Base-by-base conservation (phyloP, 2,797 vertebrate genomes). In the Okamejei kenojei region DNA sequence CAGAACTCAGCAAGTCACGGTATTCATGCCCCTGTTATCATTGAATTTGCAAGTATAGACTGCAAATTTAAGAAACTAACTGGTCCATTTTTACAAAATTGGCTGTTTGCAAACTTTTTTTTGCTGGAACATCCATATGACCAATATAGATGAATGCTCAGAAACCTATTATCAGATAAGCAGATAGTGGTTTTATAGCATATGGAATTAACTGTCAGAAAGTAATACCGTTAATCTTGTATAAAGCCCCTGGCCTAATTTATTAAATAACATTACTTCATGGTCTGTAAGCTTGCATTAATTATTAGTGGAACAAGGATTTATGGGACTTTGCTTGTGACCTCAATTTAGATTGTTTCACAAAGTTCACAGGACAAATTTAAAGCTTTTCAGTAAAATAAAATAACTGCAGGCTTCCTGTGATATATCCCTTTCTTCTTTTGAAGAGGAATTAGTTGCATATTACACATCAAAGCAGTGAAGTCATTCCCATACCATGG, bases 391-490 rank as follows among this genome's bases (percentile, higher is more conserved):
- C 58, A 32, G 32, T 29, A 63, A 93, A 78, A 78, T 76, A 61
- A 19, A 26, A 26, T 13, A 79, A 35, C 71, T 74, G 38, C 73
- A 92, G 45, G 35, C n/a, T 76, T 76, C 35, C 90, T 92, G 23
- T n/a, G 58, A 92, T 92, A 2, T 29, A 68, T 73, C 26, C 73
- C 93, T 90, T 68, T 94, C 95, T 94, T 94, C 95, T 94, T 94
- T 94, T 93, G 94, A 93, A 94, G 94, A 95, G 94, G 94, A 93
- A 94, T 94, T 93, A 90, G 94, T 94, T 94, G 93, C 94, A 93
- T 95, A 88, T 77, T 80, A 94, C 93, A 95, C 92, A 95, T 96
- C 95, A 95, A 93, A 95, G 86, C 94, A 94, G 95, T 96, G 95
- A 95, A 93, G 93, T 95, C 93, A 78, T 38, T 93, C 93, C 94